A percentile compares a stretch with the other conserved stretches of the same genome.
Evolutionary conservation across 2,113 vertebrate species (phyloP).

Genomic region (Synchiropus splendidus): DNA sequence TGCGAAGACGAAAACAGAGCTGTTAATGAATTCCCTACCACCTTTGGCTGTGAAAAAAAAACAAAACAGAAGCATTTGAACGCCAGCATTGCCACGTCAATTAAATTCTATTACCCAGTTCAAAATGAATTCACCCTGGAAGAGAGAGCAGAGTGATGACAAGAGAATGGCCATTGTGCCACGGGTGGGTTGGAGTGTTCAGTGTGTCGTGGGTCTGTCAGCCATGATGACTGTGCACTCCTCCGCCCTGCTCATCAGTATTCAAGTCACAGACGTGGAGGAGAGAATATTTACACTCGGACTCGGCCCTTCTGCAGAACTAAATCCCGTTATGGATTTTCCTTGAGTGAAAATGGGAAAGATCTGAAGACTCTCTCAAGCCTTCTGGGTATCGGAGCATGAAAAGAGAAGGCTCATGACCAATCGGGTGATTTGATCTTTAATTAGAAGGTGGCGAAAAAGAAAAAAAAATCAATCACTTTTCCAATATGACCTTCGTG

Average conservation of each 20-base stretch:
- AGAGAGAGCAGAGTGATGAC: too few relatives aligned
- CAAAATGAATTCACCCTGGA: too few relatives aligned
- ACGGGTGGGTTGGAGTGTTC: background rate
- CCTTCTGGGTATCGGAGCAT: background rate
- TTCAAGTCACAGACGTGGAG: conserved; percentile 25
- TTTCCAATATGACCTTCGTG: conserved; percentile 26
- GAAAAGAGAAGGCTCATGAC: background rate
- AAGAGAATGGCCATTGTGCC: too few relatives aligned
- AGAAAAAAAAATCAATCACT: conserved; percentile 12
- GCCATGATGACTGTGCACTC: conserved; percentile 37
- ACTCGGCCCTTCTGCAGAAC: conserved; percentile 3
- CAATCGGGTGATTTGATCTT: background rate
- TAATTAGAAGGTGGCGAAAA: background rate
- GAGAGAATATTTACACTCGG: background rate
- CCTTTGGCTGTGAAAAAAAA: too few relatives aligned
- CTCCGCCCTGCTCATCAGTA: conserved; percentile 17
- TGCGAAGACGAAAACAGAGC: too few relatives aligned
- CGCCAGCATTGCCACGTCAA: too few relatives aligned
- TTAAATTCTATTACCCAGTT: too few relatives aligned
- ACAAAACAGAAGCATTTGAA: too few relatives aligned
- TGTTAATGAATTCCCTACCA: too few relatives aligned
- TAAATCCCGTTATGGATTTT: conserved; percentile 6
- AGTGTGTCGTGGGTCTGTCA: conserved; percentile 10
- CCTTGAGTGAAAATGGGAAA: conserved; percentile 2
- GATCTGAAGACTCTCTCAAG: background rate